A percentile compares a stretch with the other conserved stretches of the same genome.
Evolutionary conservation across 2,797 vertebrate species (phyloP).

Genomic region (Pachyuromys duprasi): DNA sequence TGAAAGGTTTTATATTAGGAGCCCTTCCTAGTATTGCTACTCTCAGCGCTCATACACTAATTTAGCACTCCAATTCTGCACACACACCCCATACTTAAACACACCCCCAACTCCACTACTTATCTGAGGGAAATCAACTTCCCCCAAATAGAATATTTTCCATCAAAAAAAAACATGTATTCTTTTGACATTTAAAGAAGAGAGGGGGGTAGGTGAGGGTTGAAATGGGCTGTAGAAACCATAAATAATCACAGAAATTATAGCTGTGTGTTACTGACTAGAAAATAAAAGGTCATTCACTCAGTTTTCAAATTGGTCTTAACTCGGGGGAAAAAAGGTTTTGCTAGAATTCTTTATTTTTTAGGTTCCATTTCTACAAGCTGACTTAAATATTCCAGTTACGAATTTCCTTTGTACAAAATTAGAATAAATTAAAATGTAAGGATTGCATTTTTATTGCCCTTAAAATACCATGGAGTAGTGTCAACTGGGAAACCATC

Average conservation of each 20-base stretch:
- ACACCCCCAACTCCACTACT: conserved; percentile 2
- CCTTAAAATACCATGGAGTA: conserved; percentile 8
- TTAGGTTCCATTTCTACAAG: conserved; percentile 13
- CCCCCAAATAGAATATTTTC: conserved; percentile 79
- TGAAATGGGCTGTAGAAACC: conserved; percentile 50
- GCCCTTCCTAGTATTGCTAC: background rate
- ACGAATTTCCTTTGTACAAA: conserved; percentile 34
- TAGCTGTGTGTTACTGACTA: conserved; percentile 46
- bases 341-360: background rate
- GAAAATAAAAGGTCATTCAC: conserved; percentile 65
- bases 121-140: conserved; percentile 68
- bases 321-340: conserved; percentile 64
- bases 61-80: background rate
- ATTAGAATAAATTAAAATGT: conserved; percentile 51
- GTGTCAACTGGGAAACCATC: conserved; percentile 21
- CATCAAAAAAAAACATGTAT: conserved; percentile 76
- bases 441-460: conserved; percentile 22
- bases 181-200: conserved; percentile 68
- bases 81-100: background rate
- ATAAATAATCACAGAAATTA: conserved; percentile 78
- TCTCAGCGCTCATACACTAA: background rate
- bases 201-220: conserved; percentile 52
- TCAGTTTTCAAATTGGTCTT: conserved; percentile 56
- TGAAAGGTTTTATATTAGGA: conserved; percentile 4
- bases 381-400: conserved; percentile 33